These are phyloP conservation scores for Myotis daubentonii DNA, from an alignment of 2,797 vertebrate genomes.

Conservation along the genomic window DNA sequence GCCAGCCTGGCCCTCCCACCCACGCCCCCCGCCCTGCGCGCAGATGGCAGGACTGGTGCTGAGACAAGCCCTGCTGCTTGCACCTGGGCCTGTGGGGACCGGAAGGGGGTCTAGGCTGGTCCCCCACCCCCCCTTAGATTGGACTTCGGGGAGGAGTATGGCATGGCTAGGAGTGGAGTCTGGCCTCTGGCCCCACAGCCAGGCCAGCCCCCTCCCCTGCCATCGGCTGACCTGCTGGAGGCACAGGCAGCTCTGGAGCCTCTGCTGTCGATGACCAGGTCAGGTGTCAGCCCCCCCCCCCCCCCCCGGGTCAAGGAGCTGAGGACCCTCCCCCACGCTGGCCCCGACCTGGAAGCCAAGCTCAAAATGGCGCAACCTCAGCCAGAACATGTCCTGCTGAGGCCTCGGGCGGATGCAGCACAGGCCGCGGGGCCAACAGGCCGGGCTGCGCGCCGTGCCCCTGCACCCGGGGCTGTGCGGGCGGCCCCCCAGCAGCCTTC, in stretches of 20 bases:
- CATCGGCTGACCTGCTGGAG: too few species aligned
- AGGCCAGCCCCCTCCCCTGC: background rate
- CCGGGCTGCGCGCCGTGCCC: fast-evolving
- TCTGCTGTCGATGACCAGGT: background rate
- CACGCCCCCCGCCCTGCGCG: background rate
- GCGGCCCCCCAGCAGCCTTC: background rate
- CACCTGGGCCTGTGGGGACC: background rate
- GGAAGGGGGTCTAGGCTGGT: fast-evolving
- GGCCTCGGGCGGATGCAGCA: fast-evolving
- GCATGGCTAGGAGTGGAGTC: fast-evolving
- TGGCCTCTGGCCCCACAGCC: background rate
- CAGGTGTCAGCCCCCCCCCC: too few species aligned
- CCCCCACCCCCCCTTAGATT: too few species aligned
- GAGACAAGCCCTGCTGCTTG: background rate
- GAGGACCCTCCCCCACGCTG: background rate
- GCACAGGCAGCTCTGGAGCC: too few species aligned
- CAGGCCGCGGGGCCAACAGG: background rate
- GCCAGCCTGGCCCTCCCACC: background rate
- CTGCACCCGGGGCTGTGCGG: background rate
- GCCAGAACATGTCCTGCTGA: fast-evolving
- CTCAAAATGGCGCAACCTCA: background rate
- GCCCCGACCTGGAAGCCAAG: fast-evolving
- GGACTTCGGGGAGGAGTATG: background rate
- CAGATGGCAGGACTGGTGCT: background rate
- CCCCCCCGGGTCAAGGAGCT: background rate